These are phyloP conservation scores for Dipodomys stephensi DNA, from an alignment of 2,113 vertebrate species.

Conservation along the genomic window DNA sequence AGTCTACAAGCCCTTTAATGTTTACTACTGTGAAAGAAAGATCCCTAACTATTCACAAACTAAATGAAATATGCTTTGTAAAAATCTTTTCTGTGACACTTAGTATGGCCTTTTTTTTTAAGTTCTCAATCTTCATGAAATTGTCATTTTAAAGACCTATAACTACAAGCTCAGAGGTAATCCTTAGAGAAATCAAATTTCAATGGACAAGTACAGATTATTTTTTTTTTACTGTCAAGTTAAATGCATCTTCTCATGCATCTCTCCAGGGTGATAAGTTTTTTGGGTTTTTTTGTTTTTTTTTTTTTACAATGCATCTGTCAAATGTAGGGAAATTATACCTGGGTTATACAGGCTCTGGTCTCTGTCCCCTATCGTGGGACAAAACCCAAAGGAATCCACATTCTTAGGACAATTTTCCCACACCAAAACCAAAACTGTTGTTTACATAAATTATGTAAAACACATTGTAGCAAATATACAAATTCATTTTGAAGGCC, in stretches of 20 bases:
- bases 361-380: not conserved
- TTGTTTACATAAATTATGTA: conserved; percentile 25
- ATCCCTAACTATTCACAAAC: not conserved
- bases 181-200: conserved; percentile 39
- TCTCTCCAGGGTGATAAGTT: not conserved
- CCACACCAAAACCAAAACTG: not conserved
- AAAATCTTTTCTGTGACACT: not conserved
- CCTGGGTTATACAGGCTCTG: not conserved
- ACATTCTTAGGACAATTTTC: conserved; percentile 10
- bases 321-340: not conserved
- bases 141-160: conserved; percentile 37
- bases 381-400: conserved; percentile 45
- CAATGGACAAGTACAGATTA: conserved; percentile 34
- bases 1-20: not conserved
- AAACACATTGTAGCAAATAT: not conserved
- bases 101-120: not conserved
- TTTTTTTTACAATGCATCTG: not conserved
- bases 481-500: not conserved
- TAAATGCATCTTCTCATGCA: conserved; percentile 34
- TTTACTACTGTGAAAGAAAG: not conserved
- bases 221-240: conserved; percentile 11
- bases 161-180: not conserved
- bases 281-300: not conserved
- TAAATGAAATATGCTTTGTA: not conserved
- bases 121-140: conserved; percentile 41